Evolutionary conservation across 2,113 vertebrate genomes (phyloP), one percentile per base, ranked within the genome.

Genomic region (Sebastes fasciatus): DNA sequence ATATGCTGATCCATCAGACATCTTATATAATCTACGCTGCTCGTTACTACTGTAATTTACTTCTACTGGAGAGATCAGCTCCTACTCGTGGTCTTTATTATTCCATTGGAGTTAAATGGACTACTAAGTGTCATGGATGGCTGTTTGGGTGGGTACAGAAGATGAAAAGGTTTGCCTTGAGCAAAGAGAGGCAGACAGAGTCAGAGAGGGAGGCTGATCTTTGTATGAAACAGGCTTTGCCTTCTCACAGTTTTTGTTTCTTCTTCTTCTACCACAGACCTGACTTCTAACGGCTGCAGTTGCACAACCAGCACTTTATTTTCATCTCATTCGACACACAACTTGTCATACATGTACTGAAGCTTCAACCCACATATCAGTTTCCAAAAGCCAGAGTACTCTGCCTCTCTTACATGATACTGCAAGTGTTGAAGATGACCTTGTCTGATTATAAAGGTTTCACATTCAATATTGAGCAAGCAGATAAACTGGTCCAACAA

Each of bases 101-200:
- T 86, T 86, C 70, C 68, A 77, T 67, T 82, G 70, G 71, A 86
- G 64, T 88, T 88, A 89, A 89, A 92, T 82, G 61, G 88, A 86
- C 83, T 80, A 80, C 58, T 85, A 74, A 88, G 87, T 83, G 84
- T 88, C 84, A 85, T 34, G 72, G 79, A 72, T 88, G 80, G 85
- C 82, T 90, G 82, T 91, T 90, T 92, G 76, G 85, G 80, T 82
- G 67, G 82, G 76, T 79, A 71, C 80, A 74, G 77, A 77, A 84
- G 88, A 91, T 90, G 77, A 92, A 93, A 93, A 85, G 71, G 48
- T 81, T 93, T 61, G 88, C 90, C 87, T 85, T 77, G 72, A 93
- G 91, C 89, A 79, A 83, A 62, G 60, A 84, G 79, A 86, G 76
- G 67, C 60, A 89, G 74, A 71, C 43, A 14, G 73, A 86, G 68